A percentile compares a stretch with the other conserved stretches of the same genome.
phyloP scores from a whole-genome alignment of 2,113 vertebrate species.

The Penelope pileata region DNA sequence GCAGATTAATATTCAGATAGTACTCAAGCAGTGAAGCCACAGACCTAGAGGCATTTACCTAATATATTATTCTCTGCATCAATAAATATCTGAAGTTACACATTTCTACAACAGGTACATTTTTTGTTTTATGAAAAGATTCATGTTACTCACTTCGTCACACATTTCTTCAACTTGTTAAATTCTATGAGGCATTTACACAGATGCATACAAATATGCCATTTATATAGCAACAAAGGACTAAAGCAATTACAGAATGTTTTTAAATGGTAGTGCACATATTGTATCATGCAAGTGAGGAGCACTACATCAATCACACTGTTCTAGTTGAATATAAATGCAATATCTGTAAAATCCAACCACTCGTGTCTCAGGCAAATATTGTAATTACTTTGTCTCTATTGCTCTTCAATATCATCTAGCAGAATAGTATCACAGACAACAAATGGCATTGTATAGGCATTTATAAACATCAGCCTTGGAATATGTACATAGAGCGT shows the following conservation, averaged over 20 bases:
- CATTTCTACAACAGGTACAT: not conserved
- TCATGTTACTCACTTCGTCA: not conserved
- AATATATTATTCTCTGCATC: not conserved
- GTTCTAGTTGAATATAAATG: slow-evolving; percentile 19
- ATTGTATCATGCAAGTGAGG: slow-evolving; percentile 5
- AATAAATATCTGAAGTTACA: not conserved
- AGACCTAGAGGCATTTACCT: not conserved
- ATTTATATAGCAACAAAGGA: slow-evolving; percentile 25
- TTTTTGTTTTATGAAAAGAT: not conserved
- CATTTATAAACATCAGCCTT: not conserved
- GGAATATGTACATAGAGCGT: not conserved
- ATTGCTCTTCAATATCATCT: not conserved
- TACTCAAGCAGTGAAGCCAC: not conserved
- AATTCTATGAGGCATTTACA: not conserved
- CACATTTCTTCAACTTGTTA: not conserved
- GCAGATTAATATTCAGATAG: slow-evolving; percentile 1
- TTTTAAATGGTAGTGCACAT: not conserved
- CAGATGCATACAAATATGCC: slow-evolving; percentile 23
- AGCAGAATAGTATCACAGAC: not conserved
- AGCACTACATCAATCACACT: slow-evolving; percentile 40
- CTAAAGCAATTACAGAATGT: slow-evolving; percentile 8
- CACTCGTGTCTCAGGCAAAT: not conserved
- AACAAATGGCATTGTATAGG: not conserved
- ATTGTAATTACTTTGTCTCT: not conserved
- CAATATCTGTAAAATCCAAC: not conserved